Conservation (phyloP, 2,888 invertebrate genomes). For the Dryocosmus kuriphilus region DNA sequence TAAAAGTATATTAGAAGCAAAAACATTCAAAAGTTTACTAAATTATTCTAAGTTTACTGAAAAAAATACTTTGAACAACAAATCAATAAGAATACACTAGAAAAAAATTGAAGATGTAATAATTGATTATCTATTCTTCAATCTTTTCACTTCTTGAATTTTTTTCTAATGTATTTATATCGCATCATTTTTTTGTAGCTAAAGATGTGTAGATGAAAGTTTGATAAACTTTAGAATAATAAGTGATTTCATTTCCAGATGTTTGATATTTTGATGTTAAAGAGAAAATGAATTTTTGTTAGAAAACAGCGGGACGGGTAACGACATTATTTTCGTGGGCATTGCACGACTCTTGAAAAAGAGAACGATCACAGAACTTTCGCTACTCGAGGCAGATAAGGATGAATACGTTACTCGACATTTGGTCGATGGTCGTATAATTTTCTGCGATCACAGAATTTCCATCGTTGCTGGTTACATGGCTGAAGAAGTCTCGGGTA, state of each 20-base stretch:
- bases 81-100: too few relatives aligned
- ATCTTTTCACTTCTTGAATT: too few relatives aligned
- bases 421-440: slow-evolving; percentile 91
- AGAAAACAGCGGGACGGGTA: slow-evolving; percentile 64
- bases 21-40: too few relatives aligned
- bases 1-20: too few relatives aligned
- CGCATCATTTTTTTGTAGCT: too few relatives aligned
- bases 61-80: too few relatives aligned
- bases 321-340: slow-evolving; percentile 82
- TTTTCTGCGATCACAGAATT: slow-evolving; percentile 94
- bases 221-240: too few relatives aligned
- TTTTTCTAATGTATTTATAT: too few relatives aligned
- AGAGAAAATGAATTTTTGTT: slow-evolving; percentile 41
- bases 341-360: slow-evolving; percentile 87
- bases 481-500: slow-evolving; percentile 92
- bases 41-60: too few relatives aligned
- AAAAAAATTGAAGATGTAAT: too few relatives aligned
- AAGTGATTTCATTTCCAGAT: not conserved
- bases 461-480: slow-evolving; percentile 93
- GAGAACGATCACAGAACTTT: slow-evolving; percentile 83
- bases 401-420: slow-evolving; percentile 95
- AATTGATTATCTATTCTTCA: too few relatives aligned
- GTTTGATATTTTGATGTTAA: not conserved
- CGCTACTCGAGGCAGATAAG: slow-evolving; percentile 83
- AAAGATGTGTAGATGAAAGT: too few relatives aligned